Percentiles rank a stretch among this genome's conserved stretches.
phyloP scores from a whole-genome alignment of 2,113 vertebrate genomes.

The Nansenia antarctica region DNA sequence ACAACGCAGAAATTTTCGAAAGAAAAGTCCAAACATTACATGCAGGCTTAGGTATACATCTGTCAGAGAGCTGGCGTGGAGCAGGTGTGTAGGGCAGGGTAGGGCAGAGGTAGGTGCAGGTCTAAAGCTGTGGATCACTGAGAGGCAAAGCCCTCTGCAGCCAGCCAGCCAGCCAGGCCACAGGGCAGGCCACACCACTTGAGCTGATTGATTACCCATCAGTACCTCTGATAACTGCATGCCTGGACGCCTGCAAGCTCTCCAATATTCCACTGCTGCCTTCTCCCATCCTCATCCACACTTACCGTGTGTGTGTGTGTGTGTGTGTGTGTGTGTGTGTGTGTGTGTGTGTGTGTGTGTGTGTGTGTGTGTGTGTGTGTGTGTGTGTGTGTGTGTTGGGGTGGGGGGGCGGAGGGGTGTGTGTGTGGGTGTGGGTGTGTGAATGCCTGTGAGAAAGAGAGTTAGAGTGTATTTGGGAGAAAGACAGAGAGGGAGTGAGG shows the following conservation, averaged over 20 bases:
- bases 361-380: constrained; percentile 1
- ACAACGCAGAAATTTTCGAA: too few relatives aligned
- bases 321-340: constrained; percentile 12
- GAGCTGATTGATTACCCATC: constrained; percentile 75
- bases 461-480: not conserved
- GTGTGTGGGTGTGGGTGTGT: constrained; percentile 1
- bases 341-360: not conserved
- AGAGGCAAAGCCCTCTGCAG: not conserved
- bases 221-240: constrained; percentile 72
- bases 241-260: constrained; percentile 62
- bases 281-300: constrained; percentile 30
- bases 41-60: too few relatives aligned
- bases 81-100: not conserved
- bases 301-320: not conserved
- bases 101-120: too few relatives aligned
- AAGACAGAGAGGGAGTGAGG: too few relatives aligned
- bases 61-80: not conserved
- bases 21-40: too few relatives aligned
- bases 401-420: not conserved
- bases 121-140: not conserved
- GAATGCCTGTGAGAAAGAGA: constrained; percentile 3
- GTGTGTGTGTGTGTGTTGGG: not conserved
- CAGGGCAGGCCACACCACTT: constrained; percentile 62
- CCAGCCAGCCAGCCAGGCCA: not conserved
- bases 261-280: constrained; percentile 62